phyloP scores from a whole-genome alignment of 2,113 vertebrate genomes.

The Cebus imitator region DNA sequence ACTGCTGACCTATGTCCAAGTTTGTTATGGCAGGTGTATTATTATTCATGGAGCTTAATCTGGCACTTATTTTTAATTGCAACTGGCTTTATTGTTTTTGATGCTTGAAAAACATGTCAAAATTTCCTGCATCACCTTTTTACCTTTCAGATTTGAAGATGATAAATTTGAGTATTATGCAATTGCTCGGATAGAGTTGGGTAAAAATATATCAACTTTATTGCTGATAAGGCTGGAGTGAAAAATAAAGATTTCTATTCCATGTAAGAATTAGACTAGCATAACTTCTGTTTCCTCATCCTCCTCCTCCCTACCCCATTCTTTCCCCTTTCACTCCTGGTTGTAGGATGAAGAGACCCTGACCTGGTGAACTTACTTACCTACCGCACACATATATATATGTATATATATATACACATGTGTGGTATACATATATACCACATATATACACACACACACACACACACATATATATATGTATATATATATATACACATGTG shows the following conservation, averaged over 20 bases:
- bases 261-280: neutral
- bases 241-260: slow-evolving; percentile 5
- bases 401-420: no score
- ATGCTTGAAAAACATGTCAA: neutral
- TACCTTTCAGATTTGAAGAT: neutral
- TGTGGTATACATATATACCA: no score
- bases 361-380: neutral
- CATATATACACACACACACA: no score
- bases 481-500: no score
- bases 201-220: neutral
- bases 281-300: neutral
- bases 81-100: neutral
- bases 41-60: neutral
- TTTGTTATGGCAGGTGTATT: neutral
- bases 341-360: neutral
- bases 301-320: neutral
- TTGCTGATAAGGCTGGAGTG: neutral
- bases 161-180: neutral
- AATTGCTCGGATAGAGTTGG: neutral
- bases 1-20: neutral
- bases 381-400: no score
- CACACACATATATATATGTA: no score
- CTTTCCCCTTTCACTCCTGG: neutral
- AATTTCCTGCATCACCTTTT: neutral
- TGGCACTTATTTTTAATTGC: slow-evolving; percentile 34